These are phyloP conservation scores for Cyphomyrus plagiostoma DNA, from an alignment of 2,113 vertebrate genomes.

Conservation along the genomic window DNA sequence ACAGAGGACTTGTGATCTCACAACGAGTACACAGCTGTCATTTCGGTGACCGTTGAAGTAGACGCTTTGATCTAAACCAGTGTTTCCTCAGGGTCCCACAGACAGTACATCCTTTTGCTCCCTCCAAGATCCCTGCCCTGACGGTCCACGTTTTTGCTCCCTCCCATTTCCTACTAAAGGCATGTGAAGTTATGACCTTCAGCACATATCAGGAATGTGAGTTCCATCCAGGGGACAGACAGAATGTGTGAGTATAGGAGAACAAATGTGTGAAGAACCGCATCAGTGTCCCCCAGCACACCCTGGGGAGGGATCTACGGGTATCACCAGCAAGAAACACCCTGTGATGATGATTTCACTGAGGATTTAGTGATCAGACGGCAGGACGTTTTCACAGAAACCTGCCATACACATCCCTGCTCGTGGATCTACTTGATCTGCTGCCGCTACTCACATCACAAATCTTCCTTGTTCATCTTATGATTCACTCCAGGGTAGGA, in stretches of 20 bases:
- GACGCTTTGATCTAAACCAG: neutral
- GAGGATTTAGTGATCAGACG: neutral
- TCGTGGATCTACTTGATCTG: neutral
- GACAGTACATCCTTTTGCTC: neutral
- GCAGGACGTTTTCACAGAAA: neutral
- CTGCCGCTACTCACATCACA: neutral
- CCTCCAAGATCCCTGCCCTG: neutral
- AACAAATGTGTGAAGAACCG: neutral
- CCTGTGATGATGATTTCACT: neutral
- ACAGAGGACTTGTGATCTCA: neutral
- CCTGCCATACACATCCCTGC: neutral
- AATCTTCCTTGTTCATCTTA: neutral
- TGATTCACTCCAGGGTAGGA: neutral
- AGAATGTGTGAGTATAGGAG: slow-evolving; percentile 2
- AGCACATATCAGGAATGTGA: neutral
- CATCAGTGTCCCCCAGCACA: neutral
- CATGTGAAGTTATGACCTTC: neutral
- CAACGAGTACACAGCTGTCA: neutral
- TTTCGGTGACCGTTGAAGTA: neutral
- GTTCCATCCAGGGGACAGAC: slow-evolving; percentile 12
- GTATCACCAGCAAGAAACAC: neutral
- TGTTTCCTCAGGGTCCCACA: neutral
- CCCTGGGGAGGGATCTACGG: neutral
- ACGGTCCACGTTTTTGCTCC: neutral
- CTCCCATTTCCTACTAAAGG: neutral